phyloP scores from a whole-genome alignment of 2,797 vertebrate species.

The Anguilla anguilla region DNA sequence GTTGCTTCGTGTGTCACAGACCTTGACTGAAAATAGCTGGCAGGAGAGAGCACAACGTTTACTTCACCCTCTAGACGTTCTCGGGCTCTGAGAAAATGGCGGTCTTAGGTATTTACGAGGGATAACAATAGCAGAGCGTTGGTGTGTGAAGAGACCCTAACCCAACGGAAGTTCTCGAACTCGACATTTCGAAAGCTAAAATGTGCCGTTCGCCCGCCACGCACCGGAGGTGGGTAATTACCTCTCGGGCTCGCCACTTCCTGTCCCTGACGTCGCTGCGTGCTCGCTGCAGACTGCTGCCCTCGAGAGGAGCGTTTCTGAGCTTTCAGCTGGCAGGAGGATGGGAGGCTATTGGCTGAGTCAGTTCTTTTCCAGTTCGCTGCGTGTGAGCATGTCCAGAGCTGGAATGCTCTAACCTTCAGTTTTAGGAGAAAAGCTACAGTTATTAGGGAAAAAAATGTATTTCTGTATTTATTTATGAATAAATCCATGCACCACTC shows the following conservation, averaged over 20 bases:
- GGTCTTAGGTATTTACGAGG: neutral
- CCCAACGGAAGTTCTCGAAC: neutral
- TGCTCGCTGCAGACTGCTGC: neutral
- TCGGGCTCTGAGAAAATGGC: neutral
- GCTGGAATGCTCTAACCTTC: neutral
- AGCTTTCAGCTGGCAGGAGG: slow-evolving; percentile 8
- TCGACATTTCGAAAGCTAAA: neutral
- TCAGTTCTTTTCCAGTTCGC: neutral
- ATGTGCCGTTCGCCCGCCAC: neutral
- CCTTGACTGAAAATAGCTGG: neutral
- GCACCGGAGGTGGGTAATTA: slow-evolving; percentile 16
- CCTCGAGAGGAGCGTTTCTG: slow-evolving; percentile 24
- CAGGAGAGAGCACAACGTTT: neutral
- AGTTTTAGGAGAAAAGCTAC: neutral
- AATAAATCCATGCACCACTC: neutral
- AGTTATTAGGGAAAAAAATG: neutral
- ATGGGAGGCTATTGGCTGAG: neutral
- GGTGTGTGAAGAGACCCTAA: neutral
- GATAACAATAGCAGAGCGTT: neutral
- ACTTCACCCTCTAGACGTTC: neutral
- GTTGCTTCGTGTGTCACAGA: neutral
- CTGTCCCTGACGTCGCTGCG: neutral
- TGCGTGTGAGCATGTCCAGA: neutral
- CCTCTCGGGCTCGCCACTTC: neutral
- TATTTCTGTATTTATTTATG: neutral